These are phyloP conservation scores for Euclidia mi DNA, from an alignment of 2,888 invertebrate genomes.

Conservation along the genomic window DNA sequence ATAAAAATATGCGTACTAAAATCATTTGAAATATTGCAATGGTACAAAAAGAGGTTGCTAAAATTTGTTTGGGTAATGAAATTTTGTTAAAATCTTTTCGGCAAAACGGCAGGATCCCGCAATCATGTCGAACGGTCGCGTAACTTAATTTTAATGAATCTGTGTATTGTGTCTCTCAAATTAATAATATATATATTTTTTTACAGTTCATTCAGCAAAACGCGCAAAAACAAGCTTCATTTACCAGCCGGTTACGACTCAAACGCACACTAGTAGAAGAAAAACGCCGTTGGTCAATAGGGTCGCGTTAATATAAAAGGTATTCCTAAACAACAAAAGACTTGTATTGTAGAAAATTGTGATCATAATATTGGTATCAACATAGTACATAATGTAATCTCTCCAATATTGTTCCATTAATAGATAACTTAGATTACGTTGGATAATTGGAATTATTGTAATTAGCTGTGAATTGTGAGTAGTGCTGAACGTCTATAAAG, in stretches of 20 bases:
- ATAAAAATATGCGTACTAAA: too few relatives aligned
- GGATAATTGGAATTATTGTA: conserved; percentile 59
- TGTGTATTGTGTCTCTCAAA: background rate
- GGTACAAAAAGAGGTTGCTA: too few relatives aligned
- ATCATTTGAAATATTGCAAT: too few relatives aligned
- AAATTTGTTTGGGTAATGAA: too few relatives aligned
- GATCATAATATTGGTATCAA: conserved; percentile 68
- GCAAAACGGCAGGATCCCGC: too few relatives aligned
- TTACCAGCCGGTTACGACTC: conserved; percentile 81
- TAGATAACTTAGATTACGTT: conserved; percentile 53
- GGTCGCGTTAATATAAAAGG: conserved; percentile 78
- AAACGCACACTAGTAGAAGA: conserved; percentile 89
- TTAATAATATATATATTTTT: conserved; percentile 7
- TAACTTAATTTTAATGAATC: too few relatives aligned
- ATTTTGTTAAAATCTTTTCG: too few relatives aligned
- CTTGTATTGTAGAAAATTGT: conserved; percentile 66
- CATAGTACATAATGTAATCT: conserved; percentile 59
- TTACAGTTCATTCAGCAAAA: conserved; percentile 85
- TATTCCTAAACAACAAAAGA: conserved; percentile 53
- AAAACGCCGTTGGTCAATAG: conserved; percentile 91
- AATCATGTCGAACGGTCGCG: too few relatives aligned
- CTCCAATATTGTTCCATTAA: conserved; percentile 70
- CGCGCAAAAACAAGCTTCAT: conserved; percentile 84
- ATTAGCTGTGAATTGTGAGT: conserved; percentile 66
- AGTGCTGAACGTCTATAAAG: conserved; percentile 43